phyloP scores from a whole-genome alignment of 2,888 invertebrate genomes.

The Drosophila macrothrix region DNA sequence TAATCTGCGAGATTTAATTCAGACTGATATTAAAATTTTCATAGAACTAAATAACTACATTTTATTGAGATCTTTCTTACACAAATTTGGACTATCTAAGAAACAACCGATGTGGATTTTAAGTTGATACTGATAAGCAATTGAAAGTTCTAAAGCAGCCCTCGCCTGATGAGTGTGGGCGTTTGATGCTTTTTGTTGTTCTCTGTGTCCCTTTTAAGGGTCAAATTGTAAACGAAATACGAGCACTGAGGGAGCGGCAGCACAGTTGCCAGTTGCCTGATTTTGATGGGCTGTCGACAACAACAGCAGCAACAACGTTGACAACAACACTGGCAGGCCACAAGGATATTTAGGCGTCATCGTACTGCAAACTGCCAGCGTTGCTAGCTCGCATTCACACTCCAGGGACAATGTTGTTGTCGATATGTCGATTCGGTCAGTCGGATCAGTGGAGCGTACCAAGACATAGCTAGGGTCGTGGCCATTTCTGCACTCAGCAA shows the following conservation, averaged over 20 bases:
- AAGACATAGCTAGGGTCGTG: constrained; percentile 29
- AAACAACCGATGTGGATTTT: background rate
- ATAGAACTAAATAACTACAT: background rate
- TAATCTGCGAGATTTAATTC: background rate
- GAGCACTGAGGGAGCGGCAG: constrained; percentile 60
- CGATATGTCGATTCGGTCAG: constrained; percentile 69
- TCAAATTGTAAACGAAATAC: constrained; percentile 80
- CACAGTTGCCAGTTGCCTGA: constrained; percentile 54
- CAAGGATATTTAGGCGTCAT: constrained; percentile 69
- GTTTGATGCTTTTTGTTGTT: constrained; percentile 38
- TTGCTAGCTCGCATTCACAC: constrained; percentile 55
- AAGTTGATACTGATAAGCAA: background rate
- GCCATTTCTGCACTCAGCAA: constrained; percentile 13
- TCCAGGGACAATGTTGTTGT: constrained; percentile 71
- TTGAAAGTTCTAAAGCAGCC: background rate
- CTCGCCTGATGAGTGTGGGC: constrained; percentile 37
- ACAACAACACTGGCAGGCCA: constrained; percentile 55
- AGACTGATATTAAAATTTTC: background rate
- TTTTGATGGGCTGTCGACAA: constrained; percentile 69
- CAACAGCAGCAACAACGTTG: constrained; percentile 47
- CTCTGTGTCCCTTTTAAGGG: constrained; percentile 69
- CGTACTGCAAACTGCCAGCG: constrained; percentile 54
- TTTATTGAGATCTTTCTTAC: background rate
- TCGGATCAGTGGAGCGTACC: constrained; percentile 55
- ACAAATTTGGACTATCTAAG: background rate